Base-by-base conservation (phyloP, 2,888 invertebrate genomes). In the Brachyptera risi region DNA sequence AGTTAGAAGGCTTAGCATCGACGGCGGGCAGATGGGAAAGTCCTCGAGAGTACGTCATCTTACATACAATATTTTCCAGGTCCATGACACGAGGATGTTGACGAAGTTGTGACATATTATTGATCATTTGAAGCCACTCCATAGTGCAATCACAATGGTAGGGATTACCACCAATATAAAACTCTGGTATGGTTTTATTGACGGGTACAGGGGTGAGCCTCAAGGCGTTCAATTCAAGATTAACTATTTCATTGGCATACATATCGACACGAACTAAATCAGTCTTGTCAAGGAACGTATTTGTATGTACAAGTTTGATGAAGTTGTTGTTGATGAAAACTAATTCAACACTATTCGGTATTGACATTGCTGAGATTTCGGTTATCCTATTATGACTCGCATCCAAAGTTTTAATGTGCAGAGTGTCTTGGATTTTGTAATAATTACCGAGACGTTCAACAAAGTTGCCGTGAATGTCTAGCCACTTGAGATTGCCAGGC, bases 61-160 rank as follows among this genome's bases (percentile, higher is more conserved):
- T 85, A 76, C 95, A 96, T 81, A 90, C 84, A 62, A 94, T 89
- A 71, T 90, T 90, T 71, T 88, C 90, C 69, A 93, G 78, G 74
- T 95, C 95, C 84, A 92, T 90, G 69, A 95, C 87, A 63, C 86
- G 83, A 58, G 95, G 92, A 73, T 93, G 90, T 73, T 92, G 92
- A 57, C 90, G 80, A 13, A 72, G 64, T 69, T 87, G 84, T 65
- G 90, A 90, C 82, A 90, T 85, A 75, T 90, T 90, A 76, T 93
- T 93, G 75, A 93, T 88, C 60, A 89, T 83, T 68, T 92, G 92
- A 70, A 95, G 78, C 96, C 96, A 96, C 74, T 94, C 94, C 92
- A 96, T 92, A 65, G 89, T 87, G 78, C 96, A 96, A 73, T 95
- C 93, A 78, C 96, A 96, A 70, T 90, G 87, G 77, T 96, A 92